These are phyloP conservation scores for Hexactinellida sp. DNA, from an alignment of 37 sponge, comb jelly and placozoan genomes.

Conservation along the genomic window DNA sequence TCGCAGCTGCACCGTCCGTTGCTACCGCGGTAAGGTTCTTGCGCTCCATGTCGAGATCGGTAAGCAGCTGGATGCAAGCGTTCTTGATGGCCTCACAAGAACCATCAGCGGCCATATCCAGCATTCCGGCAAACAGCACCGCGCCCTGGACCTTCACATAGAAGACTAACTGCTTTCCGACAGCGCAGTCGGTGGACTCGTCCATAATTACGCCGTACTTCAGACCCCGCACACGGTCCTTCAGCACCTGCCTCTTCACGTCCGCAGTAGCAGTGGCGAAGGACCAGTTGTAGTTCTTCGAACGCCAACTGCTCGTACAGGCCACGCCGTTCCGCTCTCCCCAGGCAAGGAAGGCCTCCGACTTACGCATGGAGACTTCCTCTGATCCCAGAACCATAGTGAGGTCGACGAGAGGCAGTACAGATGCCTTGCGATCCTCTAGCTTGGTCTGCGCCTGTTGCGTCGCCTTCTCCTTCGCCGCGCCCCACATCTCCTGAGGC, in stretches of 20 bases:
- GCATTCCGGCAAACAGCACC: slow-evolving; percentile 9
- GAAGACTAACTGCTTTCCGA: neutral
- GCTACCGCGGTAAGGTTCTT: slow-evolving; percentile 14
- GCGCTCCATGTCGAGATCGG: slow-evolving; percentile 14
- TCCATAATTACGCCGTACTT: neutral
- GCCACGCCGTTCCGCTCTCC: slow-evolving; percentile 14
- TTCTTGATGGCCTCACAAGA: slow-evolving; percentile 2
- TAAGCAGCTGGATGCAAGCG: neutral
- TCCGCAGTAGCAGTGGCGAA: neutral
- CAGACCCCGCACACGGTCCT: slow-evolving; percentile 6
- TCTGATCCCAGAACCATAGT: neutral
- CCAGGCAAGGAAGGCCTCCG: slow-evolving; percentile 4
- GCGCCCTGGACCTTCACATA: slow-evolving; percentile 4
- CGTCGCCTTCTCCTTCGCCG: neutral
- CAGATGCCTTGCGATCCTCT: neutral
- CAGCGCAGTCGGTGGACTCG: neutral
- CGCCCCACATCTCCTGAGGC: neutral
- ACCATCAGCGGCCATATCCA: slow-evolving; percentile 18
- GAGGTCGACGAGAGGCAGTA: neutral
- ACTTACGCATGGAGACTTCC: slow-evolving; percentile 16
- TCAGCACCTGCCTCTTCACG: slow-evolving; percentile 13
- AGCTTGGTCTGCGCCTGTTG: slow-evolving; percentile 10
- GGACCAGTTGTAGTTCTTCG: slow-evolving; percentile 16
- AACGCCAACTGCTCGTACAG: slow-evolving; percentile 18
- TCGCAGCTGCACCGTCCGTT: slow-evolving; percentile 11